Conservation (phyloP, 2,797 vertebrate species). For the Anguilla obscura region DNA sequence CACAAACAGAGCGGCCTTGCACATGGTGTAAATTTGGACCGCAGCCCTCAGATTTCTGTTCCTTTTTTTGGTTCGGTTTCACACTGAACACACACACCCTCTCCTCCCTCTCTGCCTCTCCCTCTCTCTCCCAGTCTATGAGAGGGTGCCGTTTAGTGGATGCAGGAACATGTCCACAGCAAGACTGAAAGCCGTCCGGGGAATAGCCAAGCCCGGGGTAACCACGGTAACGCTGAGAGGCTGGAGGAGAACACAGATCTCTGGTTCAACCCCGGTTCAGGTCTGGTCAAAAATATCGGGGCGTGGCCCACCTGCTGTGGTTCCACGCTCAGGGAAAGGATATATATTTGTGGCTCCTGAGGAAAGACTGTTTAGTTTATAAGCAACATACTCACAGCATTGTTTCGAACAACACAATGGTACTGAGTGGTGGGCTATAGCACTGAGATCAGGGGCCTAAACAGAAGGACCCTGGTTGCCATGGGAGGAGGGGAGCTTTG, state of each 20-base stretch:
- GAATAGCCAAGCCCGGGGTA: constrained; percentile 13
- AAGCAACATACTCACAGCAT: neutral
- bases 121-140: neutral
- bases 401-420: neutral
- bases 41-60: neutral
- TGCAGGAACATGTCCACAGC: constrained; percentile 4
- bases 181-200: neutral
- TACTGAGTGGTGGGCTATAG: neutral
- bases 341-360: neutral
- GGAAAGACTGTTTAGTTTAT: too few species aligned
- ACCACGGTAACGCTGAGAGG: constrained; percentile 18
- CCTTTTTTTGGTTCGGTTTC: neutral
- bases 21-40: neutral
- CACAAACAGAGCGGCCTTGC: constrained; percentile 4
- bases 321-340: neutral
- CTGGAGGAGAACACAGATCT: neutral
- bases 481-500: neutral
- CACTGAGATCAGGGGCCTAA: neutral
- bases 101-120: neutral
- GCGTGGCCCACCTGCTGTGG: too few species aligned
- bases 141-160: neutral
- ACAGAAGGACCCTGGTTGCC: neutral
- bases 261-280: neutral
- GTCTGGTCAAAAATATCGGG: neutral
- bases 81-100: neutral